Evolutionary conservation across 2,888 invertebrate species (phyloP).

Genomic region (Endomychus coccineus): DNA sequence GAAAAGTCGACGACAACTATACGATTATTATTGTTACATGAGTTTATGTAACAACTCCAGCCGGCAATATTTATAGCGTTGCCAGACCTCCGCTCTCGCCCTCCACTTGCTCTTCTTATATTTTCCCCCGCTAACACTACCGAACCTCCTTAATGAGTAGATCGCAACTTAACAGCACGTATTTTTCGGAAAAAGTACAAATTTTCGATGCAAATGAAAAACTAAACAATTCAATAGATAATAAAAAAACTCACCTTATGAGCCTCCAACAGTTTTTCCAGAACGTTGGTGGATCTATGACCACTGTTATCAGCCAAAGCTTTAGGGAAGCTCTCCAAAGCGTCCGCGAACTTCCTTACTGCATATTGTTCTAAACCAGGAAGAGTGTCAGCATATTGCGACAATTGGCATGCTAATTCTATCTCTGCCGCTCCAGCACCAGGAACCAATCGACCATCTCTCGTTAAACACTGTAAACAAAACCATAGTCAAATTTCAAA

Average conservation of each 20-base stretch:
- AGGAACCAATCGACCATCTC: slow-evolving; percentile 61
- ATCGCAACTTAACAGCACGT: no score
- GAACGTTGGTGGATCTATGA: slow-evolving; percentile 73
- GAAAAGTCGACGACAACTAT: no score
- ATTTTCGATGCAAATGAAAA: no score
- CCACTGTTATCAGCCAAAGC: slow-evolving; percentile 94
- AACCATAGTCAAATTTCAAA: slow-evolving; percentile 1
- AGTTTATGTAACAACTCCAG: no score
- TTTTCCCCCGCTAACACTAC: no score
- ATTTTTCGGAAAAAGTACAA: no score
- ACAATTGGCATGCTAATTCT: slow-evolving; percentile 80
- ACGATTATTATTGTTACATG: no score
- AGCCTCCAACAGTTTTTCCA: slow-evolving; percentile 87
- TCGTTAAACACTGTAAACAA: slow-evolving; percentile 32
- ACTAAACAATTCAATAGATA: no score
- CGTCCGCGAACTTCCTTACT: slow-evolving; percentile 83
- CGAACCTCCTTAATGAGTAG: no score
- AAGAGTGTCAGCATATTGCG: slow-evolving; percentile 81
- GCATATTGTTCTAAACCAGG: slow-evolving; percentile 97
- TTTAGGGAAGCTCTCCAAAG: slow-evolving; percentile 86
- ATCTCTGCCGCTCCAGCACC: slow-evolving; percentile 96
- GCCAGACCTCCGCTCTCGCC: no score
- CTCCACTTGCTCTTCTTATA: no score
- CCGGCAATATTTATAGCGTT: no score
- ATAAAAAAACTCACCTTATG: slow-evolving; percentile 75